Percentiles rank a stretch among this genome's conserved stretches.
phyloP scores from a whole-genome alignment of 2,113 vertebrate genomes.

The Myotis yumanensis region DNA sequence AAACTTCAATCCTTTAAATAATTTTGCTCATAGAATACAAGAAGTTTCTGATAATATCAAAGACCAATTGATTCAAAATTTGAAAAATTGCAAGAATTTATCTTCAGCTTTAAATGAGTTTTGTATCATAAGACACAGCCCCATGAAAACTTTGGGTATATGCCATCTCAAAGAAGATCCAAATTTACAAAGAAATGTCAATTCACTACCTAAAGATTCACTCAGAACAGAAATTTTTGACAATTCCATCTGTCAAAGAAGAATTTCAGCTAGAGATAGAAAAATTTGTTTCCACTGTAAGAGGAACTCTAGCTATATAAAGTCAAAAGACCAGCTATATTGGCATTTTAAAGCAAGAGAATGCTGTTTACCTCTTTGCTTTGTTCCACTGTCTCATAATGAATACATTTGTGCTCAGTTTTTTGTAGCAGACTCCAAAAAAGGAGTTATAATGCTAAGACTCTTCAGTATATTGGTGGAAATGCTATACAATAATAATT shows the following conservation, averaged over 20 bases:
- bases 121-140: neutral
- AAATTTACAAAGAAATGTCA: slow-evolving; percentile 58
- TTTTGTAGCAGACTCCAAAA: slow-evolving; percentile 20
- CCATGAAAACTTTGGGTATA: neutral
- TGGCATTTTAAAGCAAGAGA: slow-evolving; percentile 9
- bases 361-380: slow-evolving; percentile 1
- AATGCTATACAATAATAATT: neutral
- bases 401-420: neutral
- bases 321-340: neutral
- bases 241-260: slow-evolving; percentile 3
- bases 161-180: slow-evolving; percentile 14
- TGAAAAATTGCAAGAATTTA: slow-evolving; percentile 47
- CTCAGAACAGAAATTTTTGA: neutral
- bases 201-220: slow-evolving; percentile 34
- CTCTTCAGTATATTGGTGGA: neutral
- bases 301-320: neutral
- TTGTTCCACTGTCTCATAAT: neutral
- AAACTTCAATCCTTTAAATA: slow-evolving; percentile 14
- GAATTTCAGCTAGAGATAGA: slow-evolving; percentile 50
- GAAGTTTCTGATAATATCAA: slow-evolving; percentile 26
- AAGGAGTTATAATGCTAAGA: neutral
- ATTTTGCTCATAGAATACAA: slow-evolving; percentile 39
- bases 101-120: slow-evolving; percentile 6
- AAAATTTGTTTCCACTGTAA: slow-evolving; percentile 18
- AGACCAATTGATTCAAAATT: slow-evolving; percentile 39